Base-by-base conservation (phyloP, 2,113 vertebrate species). In the Cebidichthys violaceus region DNA sequence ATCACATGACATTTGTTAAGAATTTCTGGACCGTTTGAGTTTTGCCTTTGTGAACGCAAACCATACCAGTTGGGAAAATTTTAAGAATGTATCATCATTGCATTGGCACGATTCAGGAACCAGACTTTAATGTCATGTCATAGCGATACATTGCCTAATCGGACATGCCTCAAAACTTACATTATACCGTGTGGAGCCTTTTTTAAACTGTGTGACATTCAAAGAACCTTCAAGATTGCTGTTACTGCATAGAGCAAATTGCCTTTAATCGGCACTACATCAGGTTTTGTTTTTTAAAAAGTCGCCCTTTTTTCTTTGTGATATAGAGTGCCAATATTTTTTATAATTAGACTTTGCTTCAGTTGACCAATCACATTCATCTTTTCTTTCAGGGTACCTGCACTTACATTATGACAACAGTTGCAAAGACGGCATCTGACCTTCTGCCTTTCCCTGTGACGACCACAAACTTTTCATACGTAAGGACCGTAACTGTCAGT, bases 301-400 rank as follows among this genome's bases (percentile, higher is more conserved):
- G 37, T 39, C 10, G 9, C 11, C 2, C 73, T 60, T 17, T 6
- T 14, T 27, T 2, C 2, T 29, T 59, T 29, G 20, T 22, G 5
- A 64, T 9, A 39, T 17, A 14, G 52, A 17, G 22, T 13, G 10
- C 18, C 37, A 35, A 24, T 29, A 43, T 7, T 52, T 4, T 29
- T 62, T 47, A 15, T 22, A 13, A 72, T 75, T 20, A n/a, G 9
- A 31, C 6, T 47, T 29, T 68, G 45, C 14, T 39, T 54, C 27
- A 33, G 68, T 55, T 55, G 22, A 8, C 13, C 33, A 47, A 52
- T 59, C 24, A 59, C 22, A 20, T 68, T 33, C 9, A 22, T 69
- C 27, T 33, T 33, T 31, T 50, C n/a, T 81, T 73, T 54, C 75
- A 86, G 84, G 84, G 79, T 33, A 29, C 79, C 84, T 86, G 84